Percentiles rank a stretch among this genome's conserved stretches.
These are phyloP conservation scores for Drosophila arizonae DNA, from an alignment of 1,140 invertebrate genomes.

Conservation along the genomic window DNA sequence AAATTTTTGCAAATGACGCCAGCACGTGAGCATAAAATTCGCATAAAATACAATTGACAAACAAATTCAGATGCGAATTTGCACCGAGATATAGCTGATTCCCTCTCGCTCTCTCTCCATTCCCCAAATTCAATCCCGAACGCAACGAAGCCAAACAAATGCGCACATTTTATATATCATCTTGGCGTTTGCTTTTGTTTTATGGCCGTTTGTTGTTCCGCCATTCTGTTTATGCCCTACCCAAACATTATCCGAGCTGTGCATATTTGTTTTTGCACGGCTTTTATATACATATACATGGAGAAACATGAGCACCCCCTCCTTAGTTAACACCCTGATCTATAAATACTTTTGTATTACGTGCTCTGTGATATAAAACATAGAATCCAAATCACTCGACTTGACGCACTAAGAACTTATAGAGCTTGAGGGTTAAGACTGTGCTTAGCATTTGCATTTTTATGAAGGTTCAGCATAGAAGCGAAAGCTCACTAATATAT, in stretches of 20 bases:
- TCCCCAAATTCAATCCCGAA: constrained; percentile 7
- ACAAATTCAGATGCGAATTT: constrained; percentile 1
- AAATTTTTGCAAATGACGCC: constrained; percentile 42
- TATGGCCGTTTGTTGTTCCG: constrained; percentile 65
- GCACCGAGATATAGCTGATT: neutral
- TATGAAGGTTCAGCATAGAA: constrained; percentile 13
- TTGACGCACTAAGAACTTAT: constrained; percentile 4
- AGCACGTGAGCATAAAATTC: constrained; percentile 75
- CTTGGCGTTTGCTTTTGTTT: constrained; percentile 48
- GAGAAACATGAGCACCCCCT: constrained; percentile 2
- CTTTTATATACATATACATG: constrained; percentile 32
- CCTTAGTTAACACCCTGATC: constrained; percentile 7
- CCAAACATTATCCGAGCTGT: constrained; percentile 66
- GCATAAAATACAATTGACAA: constrained; percentile 49
- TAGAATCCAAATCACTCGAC: constrained; percentile 1
- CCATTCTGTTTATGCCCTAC: constrained; percentile 45
- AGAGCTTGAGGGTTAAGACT: constrained; percentile 4
- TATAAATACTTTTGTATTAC: constrained; percentile 33
- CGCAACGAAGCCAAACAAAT: constrained; percentile 53
- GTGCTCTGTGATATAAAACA: constrained; percentile 30
- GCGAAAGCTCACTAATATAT: constrained; percentile 22
- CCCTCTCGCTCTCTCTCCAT: neutral
- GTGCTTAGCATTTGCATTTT: constrained; percentile 32
- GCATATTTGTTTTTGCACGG: constrained; percentile 63
- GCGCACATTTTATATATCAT: constrained; percentile 60